phyloP scores from a whole-genome alignment of 1,140 invertebrate genomes.

The Formica selysi region DNA sequence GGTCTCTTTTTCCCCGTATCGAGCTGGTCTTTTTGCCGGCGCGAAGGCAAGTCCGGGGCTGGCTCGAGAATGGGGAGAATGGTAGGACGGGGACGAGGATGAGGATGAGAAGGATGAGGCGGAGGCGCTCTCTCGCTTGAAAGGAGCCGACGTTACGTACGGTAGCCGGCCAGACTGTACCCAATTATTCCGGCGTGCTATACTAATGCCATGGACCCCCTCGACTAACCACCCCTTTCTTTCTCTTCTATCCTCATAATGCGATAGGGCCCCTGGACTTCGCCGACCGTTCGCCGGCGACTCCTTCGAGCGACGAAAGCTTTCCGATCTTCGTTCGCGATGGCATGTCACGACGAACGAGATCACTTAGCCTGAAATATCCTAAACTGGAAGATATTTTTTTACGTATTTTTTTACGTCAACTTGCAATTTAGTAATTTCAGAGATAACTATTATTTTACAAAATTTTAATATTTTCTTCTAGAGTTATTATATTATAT shows the following conservation, averaged over 20 bases:
- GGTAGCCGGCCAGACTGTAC: slow-evolving; percentile 84
- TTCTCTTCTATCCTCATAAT: slow-evolving; percentile 66
- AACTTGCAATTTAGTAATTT: neutral
- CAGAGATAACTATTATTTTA: neutral
- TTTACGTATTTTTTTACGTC: neutral
- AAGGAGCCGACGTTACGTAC: slow-evolving; percentile 83
- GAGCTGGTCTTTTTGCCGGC: slow-evolving; percentile 73
- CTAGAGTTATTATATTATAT: neutral
- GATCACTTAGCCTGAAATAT: slow-evolving; percentile 45
- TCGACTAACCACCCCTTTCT: slow-evolving; percentile 68
- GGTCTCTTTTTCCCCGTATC: slow-evolving; percentile 69
- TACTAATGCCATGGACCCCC: slow-evolving; percentile 81
- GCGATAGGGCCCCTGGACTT: slow-evolving; percentile 58
- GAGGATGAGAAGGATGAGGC: slow-evolving; percentile 59
- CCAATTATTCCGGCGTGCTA: slow-evolving; percentile 85
- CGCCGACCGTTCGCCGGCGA: slow-evolving; percentile 42
- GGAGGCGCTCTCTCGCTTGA: slow-evolving; percentile 71
- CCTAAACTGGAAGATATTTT: neutral
- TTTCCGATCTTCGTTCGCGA: slow-evolving; percentile 24
- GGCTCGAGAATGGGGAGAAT: slow-evolving; percentile 60
- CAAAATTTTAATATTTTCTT: slow-evolving; percentile 1
- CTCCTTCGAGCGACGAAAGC: slow-evolving; percentile 19
- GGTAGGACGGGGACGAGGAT: slow-evolving; percentile 51
- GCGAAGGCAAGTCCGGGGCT: slow-evolving; percentile 58
- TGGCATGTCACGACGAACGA: slow-evolving; percentile 11